phyloP scores from a whole-genome alignment of 2,888 invertebrate species.

The Corbicula japonica region DNA sequence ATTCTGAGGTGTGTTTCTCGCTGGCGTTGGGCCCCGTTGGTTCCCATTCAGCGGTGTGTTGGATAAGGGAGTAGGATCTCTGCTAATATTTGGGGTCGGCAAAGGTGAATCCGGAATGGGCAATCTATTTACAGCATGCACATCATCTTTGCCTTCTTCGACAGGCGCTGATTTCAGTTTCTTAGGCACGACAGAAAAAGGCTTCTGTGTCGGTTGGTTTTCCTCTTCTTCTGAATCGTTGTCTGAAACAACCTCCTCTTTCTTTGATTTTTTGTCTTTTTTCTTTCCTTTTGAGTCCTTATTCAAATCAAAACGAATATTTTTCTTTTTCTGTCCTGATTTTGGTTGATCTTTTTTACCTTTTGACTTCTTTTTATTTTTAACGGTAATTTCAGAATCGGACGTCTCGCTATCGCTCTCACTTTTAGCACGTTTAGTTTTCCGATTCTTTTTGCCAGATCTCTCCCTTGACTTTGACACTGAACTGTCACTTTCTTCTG shows the following conservation, averaged over 20 bases:
- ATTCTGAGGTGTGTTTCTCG: not conserved
- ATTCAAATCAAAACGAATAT: slow-evolving; percentile 54
- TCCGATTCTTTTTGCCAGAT: slow-evolving; percentile 16
- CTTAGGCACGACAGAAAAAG: too few species aligned
- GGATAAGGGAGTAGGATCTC: slow-evolving; percentile 16
- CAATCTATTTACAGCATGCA: not conserved
- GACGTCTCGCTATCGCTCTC: slow-evolving; percentile 22
- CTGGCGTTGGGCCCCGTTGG: not conserved
- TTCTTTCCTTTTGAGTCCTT: slow-evolving; percentile 3
- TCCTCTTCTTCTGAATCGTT: slow-evolving; percentile 3
- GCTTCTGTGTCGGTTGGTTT: not conserved
- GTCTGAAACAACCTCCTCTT: slow-evolving; percentile 7
- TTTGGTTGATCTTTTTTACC: slow-evolving; percentile 1
- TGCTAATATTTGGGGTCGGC: not conserved
- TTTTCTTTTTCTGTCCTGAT: slow-evolving; percentile 38
- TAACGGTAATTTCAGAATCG: slow-evolving; percentile 17
- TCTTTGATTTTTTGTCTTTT: slow-evolving; percentile 18
- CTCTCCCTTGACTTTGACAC: slow-evolving; percentile 26
- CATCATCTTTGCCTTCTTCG: slow-evolving; percentile 18
- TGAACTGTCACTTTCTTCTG: slow-evolving; percentile 36
- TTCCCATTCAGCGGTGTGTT: slow-evolving; percentile 3
- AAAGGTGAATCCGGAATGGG: slow-evolving; percentile 22
- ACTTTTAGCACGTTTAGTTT: slow-evolving; percentile 24
- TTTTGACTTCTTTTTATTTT: slow-evolving; percentile 10
- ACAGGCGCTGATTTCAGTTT: slow-evolving; percentile 5